phyloP scores from a whole-genome alignment of 2,113 vertebrate genomes.

The Natator depressus region DNA sequence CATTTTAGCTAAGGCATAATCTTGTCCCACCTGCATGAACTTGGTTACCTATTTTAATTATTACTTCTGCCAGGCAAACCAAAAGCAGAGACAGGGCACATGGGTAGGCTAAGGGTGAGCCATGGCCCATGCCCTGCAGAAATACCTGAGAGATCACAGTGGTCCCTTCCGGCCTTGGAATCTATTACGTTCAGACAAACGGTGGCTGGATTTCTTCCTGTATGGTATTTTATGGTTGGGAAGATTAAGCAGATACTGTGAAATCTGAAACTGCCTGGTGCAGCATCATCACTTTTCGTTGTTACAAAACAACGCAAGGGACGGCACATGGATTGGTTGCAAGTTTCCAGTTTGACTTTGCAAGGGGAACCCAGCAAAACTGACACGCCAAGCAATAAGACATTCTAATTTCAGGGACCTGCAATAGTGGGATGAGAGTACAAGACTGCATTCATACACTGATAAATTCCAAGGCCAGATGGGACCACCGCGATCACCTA shows the following conservation, averaged over 20 bases:
- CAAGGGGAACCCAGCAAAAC: neutral
- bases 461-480: neutral
- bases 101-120: neutral
- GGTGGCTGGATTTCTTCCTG: neutral
- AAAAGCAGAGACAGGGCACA: neutral
- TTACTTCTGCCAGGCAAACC: neutral
- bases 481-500: neutral
- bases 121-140: neutral
- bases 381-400: neutral
- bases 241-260: neutral
- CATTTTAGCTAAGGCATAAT: neutral
- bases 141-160: neutral
- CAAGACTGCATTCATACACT: neutral
- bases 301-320: neutral
- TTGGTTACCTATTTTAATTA: neutral
- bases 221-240: fast-evolving
- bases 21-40: neutral
- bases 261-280: neutral
- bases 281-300: neutral
- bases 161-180: too few relatives aligned
- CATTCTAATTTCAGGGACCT: neutral
- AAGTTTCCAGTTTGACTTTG: neutral
- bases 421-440: neutral
- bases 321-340: neutral
- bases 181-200: too few relatives aligned